Evolutionary conservation across 2,888 invertebrate species (phyloP), one percentile per base, ranked within the genome.

Genomic region (Protodeltote pygarga): DNA sequence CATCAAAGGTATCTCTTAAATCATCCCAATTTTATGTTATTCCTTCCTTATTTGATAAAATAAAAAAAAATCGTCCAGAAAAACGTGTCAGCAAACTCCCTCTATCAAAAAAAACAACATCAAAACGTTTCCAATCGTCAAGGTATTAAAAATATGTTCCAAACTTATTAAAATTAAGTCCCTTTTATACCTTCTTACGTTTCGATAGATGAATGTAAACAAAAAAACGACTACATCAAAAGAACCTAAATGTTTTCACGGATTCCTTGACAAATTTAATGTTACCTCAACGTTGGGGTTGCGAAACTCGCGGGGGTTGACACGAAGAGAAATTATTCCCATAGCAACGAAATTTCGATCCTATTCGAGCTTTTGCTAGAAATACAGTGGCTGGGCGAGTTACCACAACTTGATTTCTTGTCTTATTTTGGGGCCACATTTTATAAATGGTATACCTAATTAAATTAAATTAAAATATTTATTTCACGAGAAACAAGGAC

Each of bases 231-330:
- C 45, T 47, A 70, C 73, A 69, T 73, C 71, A 73, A 75, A 75
- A 62, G 62, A 40, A 41, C 53, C 55, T 71, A 68, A 75, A 73
- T 65, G 66, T 68, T 74, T 74, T 71, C 62, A 61, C 66, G 60
- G 73, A 65, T 71, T 73, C 73, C 71, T 74, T 73, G 76, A 77
- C 72, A 76, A 77, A 75, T 74, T 74, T 75, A 69, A 76, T 50
- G 73, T 70, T 58, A 71, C 74, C 71, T 66, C 65, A 66, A 63
- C 46, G 29, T 49, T 57, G 51, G 50, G 49, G 67, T 49, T 10
- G 0, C 0, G 8, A 33, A 48, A 31, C 3, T 2, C 1, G 59
- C 61, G 55, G 27, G 17, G 11, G 5, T 5, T 16, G 9, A 5
- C 17, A 9, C 3, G 6, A 16, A 32, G 23, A 8, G n/a, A 42